Percentiles rank a stretch among this genome's conserved stretches.
Evolutionary conservation across 2,888 invertebrate genomes (phyloP).

Genomic region (Colletes collaris): DNA sequence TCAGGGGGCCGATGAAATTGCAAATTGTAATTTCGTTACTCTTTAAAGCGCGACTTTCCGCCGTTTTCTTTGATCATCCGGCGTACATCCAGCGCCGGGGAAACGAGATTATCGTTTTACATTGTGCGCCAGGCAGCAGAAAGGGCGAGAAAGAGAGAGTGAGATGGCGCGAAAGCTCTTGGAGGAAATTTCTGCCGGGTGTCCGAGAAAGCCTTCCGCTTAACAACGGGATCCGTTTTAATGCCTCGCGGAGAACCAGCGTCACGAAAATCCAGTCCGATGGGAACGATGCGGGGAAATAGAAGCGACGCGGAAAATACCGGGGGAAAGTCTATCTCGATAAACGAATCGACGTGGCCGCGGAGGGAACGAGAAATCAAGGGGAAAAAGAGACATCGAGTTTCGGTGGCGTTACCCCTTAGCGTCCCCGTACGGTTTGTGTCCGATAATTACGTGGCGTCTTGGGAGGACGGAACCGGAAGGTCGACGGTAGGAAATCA

Average conservation of each 20-base stretch:
- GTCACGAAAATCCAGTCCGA: slow-evolving; percentile 6
- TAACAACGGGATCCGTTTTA: slow-evolving; percentile 40
- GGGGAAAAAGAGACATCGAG: neutral
- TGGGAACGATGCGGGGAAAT: neutral
- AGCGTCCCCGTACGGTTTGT: slow-evolving; percentile 15
- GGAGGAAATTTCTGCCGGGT: slow-evolving; percentile 46
- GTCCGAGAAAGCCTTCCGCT: slow-evolving; percentile 25
- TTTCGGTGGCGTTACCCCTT: slow-evolving; percentile 2
- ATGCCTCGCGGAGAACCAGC: slow-evolving; percentile 14
- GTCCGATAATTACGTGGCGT: slow-evolving; percentile 62
- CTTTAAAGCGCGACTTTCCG: slow-evolving; percentile 18
- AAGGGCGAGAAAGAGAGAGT: neutral
- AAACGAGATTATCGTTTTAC: slow-evolving; percentile 46
- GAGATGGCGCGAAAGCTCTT: slow-evolving; percentile 30
- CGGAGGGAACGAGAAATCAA: neutral
- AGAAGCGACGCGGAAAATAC: slow-evolving; percentile 12
- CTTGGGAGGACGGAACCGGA: slow-evolving; percentile 35
- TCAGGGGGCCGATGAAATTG: slow-evolving; percentile 32
- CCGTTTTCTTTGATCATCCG: slow-evolving; percentile 48
- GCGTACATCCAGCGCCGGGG: slow-evolving; percentile 29
- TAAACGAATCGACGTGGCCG: slow-evolving; percentile 20
- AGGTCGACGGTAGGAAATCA: slow-evolving; percentile 60
- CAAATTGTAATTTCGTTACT: slow-evolving; percentile 49
- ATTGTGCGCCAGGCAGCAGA: slow-evolving; percentile 21
- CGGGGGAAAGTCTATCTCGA: slow-evolving; percentile 31